A percentile compares a stretch with the other conserved stretches of the same genome.
Conservation (phyloP, 1,140 invertebrate species). For the Ceratina calcarata region DNA sequence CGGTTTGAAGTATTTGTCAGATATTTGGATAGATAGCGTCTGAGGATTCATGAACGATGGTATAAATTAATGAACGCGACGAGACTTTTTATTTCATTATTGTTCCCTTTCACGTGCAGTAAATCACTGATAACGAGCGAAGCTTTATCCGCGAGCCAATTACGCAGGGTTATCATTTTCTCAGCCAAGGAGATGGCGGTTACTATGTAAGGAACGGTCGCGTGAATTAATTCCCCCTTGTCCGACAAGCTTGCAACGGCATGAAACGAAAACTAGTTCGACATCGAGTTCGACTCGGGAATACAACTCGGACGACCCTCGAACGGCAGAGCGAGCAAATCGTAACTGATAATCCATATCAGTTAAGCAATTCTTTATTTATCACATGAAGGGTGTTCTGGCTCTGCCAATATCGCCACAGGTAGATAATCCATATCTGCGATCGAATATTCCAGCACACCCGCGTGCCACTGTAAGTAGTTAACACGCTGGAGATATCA, state of each 20-base stretch:
- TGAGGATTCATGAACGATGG: background rate
- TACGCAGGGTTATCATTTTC: conserved; percentile 45
- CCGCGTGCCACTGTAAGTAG: background rate
- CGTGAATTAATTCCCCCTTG: conserved; percentile 31
- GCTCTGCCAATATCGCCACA: too few species aligned
- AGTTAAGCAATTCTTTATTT: too few species aligned
- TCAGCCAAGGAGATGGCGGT: background rate
- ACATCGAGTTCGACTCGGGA: background rate
- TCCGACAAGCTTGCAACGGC: background rate
- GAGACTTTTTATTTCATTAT: background rate
- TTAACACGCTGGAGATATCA: conserved; percentile 1
- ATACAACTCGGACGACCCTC: conserved; percentile 1
- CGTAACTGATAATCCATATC: conserved; percentile 34
- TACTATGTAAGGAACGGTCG: background rate
- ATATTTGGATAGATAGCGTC: too few species aligned
- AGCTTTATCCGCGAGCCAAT: conserved; percentile 30
- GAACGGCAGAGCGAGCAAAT: background rate
- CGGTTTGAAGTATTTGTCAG: too few species aligned
- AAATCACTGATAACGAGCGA: conserved; percentile 41
- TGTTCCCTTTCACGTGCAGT: conserved; percentile 38
- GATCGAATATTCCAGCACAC: conserved; percentile 16
- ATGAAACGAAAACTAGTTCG: background rate
- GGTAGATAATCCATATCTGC: conserved; percentile 32
- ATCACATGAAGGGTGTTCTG: too few species aligned
- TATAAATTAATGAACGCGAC: conserved; percentile 25